Percentiles rank a stretch among this genome's conserved stretches.
Evolutionary conservation across 2,113 vertebrate genomes (phyloP).

Genomic region (Sander vitreus): DNA sequence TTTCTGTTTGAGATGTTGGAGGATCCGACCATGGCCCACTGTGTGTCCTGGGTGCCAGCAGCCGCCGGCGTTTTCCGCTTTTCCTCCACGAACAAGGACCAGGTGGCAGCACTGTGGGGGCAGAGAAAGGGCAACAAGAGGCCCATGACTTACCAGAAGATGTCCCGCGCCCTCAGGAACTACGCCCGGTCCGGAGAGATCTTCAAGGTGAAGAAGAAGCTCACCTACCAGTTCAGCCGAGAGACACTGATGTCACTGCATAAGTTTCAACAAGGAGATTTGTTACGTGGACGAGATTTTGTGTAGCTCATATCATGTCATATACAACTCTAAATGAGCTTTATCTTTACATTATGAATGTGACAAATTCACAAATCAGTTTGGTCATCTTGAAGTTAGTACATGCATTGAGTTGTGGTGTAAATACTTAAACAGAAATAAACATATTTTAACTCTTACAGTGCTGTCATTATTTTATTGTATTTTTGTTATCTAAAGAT

Average conservation of each 20-base stretch:
- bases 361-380: neutral
- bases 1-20: slow-evolving; percentile 87
- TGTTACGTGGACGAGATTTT: slow-evolving; percentile 14
- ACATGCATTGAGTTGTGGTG: slow-evolving; percentile 5
- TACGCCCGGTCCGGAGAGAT: slow-evolving; percentile 85
- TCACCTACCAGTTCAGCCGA: slow-evolving; percentile 84
- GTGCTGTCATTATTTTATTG: neutral
- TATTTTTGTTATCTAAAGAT: neutral
- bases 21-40: slow-evolving; percentile 84
- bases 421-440: slow-evolving; percentile 41
- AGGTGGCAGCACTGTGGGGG: slow-evolving; percentile 85
- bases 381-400: neutral
- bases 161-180: slow-evolving; percentile 87
- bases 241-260: slow-evolving; percentile 75
- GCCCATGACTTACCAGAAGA: slow-evolving; percentile 89
- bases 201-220: slow-evolving; percentile 87
- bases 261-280: slow-evolving; percentile 28
- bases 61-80: slow-evolving; percentile 83
- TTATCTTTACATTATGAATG: neutral
- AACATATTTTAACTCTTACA: slow-evolving; percentile 16
- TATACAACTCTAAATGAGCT: neutral
- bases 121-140: slow-evolving; percentile 85
- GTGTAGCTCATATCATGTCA: neutral
- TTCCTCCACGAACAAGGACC: slow-evolving; percentile 86
- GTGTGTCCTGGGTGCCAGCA: slow-evolving; percentile 83